A percentile compares a stretch with the other conserved stretches of the same genome.
Evolutionary conservation across 2,888 invertebrate genomes (phyloP).

Genomic region (Altica lythri): DNA sequence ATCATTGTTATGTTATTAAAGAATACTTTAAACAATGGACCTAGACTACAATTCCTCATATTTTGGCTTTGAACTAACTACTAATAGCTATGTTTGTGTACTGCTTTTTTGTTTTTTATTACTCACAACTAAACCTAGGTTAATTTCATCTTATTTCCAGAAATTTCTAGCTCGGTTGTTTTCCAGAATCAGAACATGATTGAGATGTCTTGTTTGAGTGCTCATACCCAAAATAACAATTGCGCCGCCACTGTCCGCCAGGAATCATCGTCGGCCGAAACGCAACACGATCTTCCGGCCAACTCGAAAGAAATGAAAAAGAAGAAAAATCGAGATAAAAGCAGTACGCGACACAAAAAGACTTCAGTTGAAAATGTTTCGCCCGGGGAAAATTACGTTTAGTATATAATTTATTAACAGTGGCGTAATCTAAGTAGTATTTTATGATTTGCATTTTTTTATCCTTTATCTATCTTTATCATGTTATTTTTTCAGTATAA

Average conservation of each 20-base stretch:
- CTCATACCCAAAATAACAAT: slow-evolving; percentile 70
- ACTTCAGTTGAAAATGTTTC: slow-evolving; percentile 32
- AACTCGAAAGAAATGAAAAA: slow-evolving; percentile 36
- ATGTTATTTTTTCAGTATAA: no score
- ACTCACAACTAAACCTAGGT: slow-evolving; percentile 58
- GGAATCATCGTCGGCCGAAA: slow-evolving; percentile 24
- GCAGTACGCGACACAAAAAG: slow-evolving; percentile 29
- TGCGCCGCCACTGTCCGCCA: slow-evolving; percentile 38
- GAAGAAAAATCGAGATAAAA: slow-evolving; percentile 36
- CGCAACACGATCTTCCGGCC: slow-evolving; percentile 31
- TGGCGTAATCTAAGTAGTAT: no score
- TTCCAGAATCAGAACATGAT: slow-evolving; percentile 63
- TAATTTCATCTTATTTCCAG: slow-evolving; percentile 58
- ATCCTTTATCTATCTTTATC: no score
- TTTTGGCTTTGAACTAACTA: slow-evolving; percentile 49
- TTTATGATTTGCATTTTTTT: no score
- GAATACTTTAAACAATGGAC: no score
- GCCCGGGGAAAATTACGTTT: slow-evolving; percentile 43
- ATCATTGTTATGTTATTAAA: no score
- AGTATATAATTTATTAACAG: no score
- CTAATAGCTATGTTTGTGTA: slow-evolving; percentile 48
- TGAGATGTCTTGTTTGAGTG: slow-evolving; percentile 70
- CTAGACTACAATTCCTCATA: slow-evolving; percentile 12
- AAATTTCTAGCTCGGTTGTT: slow-evolving; percentile 59
- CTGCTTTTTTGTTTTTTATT: slow-evolving; percentile 44